phyloP scores from a whole-genome alignment of 2,888 invertebrate species.

The Labia minor region DNA sequence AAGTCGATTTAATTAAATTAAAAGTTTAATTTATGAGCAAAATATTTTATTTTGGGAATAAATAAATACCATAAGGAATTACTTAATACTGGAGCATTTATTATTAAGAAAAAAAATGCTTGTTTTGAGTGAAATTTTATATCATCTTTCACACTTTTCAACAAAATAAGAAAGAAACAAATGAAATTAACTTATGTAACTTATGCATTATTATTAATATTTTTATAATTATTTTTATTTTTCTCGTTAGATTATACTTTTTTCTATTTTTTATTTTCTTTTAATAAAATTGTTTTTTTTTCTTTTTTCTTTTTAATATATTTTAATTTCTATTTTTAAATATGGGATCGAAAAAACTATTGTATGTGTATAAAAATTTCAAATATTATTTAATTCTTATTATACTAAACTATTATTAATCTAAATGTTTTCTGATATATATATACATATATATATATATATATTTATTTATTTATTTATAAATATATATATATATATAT shows the following conservation, averaged over 20 bases:
- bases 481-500: no score
- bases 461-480: no score
- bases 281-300: not conserved
- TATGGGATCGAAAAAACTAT: not conserved
- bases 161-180: not conserved
- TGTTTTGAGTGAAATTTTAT: not conserved
- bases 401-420: not conserved
- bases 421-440: not conserved
- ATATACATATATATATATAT: no score
- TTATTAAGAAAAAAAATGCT: not conserved
- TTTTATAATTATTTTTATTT: not conserved
- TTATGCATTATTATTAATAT: not conserved
- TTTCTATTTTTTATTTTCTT: not conserved
- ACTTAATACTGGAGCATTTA: not conserved
- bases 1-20: not conserved
- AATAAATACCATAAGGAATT: not conserved
- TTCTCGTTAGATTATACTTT: not conserved
- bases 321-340: not conserved
- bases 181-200: not conserved
- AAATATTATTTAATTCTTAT: not conserved
- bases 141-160: not conserved
- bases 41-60: not conserved
- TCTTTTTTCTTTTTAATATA: not conserved
- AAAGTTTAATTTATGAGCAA: not conserved
- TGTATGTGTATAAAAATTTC: not conserved